Conservation (phyloP, 2,888 invertebrate genomes). For the Carcina quercana region DNA sequence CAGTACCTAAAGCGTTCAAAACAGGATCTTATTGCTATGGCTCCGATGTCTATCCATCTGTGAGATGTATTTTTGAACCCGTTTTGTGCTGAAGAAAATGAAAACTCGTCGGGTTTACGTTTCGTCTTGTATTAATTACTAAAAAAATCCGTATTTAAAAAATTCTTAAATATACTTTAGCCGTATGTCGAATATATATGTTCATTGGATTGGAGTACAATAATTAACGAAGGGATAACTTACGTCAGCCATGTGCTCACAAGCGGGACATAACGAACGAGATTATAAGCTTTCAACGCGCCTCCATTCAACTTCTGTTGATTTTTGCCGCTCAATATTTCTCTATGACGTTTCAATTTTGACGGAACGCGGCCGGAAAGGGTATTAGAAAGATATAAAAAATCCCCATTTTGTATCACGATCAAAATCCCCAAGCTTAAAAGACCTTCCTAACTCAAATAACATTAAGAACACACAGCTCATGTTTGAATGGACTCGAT, state of each 20-base stretch:
- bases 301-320: constrained; percentile 41
- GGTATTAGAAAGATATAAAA: constrained; percentile 23
- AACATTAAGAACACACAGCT: too few species aligned
- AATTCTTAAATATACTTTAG: not conserved
- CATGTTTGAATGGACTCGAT: too few species aligned
- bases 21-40: not conserved
- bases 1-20: not conserved
- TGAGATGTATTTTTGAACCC: too few species aligned
- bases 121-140: not conserved
- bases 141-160: not conserved
- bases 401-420: constrained; percentile 34
- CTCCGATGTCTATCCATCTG: not conserved
- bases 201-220: not conserved
- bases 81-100: too few species aligned
- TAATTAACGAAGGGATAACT: not conserved
- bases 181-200: not conserved
- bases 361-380: constrained; percentile 31
- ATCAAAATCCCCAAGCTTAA: constrained; percentile 23
- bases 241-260: constrained; percentile 34
- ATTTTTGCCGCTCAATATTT: constrained; percentile 42
- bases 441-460: constrained; percentile 19
- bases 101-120: too few species aligned
- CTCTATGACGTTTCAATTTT: constrained; percentile 62
- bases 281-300: constrained; percentile 53
- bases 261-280: constrained; percentile 48